A percentile compares a stretch with the other conserved stretches of the same genome.
Evolutionary conservation across 2,797 vertebrate species (phyloP).

Genomic region (Myiothlypis chrysogaster): DNA sequence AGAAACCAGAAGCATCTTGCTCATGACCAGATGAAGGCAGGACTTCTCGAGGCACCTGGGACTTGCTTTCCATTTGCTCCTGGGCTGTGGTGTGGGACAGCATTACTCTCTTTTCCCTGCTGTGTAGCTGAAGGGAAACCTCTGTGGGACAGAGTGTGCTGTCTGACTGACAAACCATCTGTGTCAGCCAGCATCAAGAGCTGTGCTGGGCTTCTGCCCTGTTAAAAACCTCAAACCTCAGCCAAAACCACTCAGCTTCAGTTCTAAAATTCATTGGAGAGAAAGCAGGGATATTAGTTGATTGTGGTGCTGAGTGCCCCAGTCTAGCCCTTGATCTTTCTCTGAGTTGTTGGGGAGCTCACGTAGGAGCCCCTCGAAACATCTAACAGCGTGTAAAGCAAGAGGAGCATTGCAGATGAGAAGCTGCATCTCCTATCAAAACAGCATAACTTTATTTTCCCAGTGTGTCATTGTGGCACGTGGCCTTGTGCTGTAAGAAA

Average conservation of each 20-base stretch:
- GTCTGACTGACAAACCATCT: background rate
- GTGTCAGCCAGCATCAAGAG: background rate
- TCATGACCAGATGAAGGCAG: background rate
- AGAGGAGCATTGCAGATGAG: background rate
- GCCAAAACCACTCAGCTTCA: background rate
- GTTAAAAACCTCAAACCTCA: background rate
- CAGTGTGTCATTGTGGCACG: rapidly evolving
- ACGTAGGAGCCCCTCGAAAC: background rate
- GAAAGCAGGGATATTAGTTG: background rate
- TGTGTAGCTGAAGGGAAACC: rapidly evolving
- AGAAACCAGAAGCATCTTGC: background rate
- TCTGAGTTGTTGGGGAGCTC: background rate
- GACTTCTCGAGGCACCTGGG: background rate
- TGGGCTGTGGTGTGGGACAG: rapidly evolving
- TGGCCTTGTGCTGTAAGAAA: background rate
- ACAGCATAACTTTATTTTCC: background rate
- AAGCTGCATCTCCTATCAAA: background rate
- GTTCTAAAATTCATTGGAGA: background rate
- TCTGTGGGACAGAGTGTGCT: background rate
- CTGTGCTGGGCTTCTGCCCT: background rate
- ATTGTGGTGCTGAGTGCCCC: background rate
- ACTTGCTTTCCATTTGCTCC: background rate
- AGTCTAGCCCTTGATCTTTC: background rate
- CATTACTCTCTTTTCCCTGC: background rate
- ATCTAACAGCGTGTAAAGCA: rapidly evolving